These are phyloP conservation scores for Aurelia aurita DNA, from an alignment of 30 jellyfish, hydroid and myxozoan genomes.

Conservation along the genomic window DNA sequence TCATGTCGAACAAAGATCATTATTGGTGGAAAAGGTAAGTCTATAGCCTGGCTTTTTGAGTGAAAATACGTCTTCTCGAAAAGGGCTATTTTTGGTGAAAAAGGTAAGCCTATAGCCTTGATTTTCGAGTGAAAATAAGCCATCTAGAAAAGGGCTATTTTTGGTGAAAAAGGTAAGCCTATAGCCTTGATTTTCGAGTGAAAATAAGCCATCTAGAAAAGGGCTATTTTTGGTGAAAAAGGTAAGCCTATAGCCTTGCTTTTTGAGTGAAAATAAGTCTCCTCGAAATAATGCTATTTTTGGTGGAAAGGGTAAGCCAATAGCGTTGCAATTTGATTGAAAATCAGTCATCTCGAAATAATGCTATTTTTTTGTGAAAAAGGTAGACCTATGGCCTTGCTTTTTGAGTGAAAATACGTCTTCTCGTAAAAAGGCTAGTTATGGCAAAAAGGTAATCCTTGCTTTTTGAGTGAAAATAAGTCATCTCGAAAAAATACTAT, in stretches of 20 bases:
- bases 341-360: neutral
- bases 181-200: neutral
- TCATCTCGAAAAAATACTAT: too few species aligned
- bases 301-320: neutral
- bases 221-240: neutral
- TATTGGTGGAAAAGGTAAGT: neutral
- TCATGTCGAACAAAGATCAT: neutral
- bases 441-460: too few species aligned
- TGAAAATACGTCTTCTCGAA: neutral
- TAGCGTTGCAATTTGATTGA: neutral
- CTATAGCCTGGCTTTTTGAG: neutral
- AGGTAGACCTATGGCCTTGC: neutral
- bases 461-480: too few species aligned
- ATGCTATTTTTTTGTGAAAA: too few species aligned
- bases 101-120: neutral
- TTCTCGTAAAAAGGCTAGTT: too few species aligned
- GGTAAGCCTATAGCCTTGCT: neutral
- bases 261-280: neutral
- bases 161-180: neutral
- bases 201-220: neutral
- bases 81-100: neutral
- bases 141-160: neutral
- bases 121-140: neutral
- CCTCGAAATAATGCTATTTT: neutral
- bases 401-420: neutral